A percentile compares a stretch with the other conserved stretches of the same genome.
Evolutionary conservation across 2,797 vertebrate genomes (phyloP).

Genomic region (Enoplosus armatus): DNA sequence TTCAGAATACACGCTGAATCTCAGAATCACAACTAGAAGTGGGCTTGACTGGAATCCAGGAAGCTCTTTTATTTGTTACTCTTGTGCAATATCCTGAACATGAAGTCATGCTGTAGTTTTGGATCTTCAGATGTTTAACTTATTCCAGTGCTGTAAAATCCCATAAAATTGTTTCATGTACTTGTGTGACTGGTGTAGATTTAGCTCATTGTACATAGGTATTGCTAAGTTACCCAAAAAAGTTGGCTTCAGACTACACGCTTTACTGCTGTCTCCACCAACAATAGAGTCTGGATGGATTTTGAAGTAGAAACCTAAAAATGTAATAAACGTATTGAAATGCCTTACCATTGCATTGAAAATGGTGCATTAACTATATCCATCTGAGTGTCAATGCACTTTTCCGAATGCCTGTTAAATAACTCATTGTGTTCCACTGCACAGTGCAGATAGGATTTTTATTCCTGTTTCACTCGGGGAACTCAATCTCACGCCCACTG

Average conservation of each 20-base stretch:
- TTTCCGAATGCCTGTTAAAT: slow-evolving; percentile 61
- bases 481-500: slow-evolving; percentile 51
- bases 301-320: slow-evolving; percentile 53
- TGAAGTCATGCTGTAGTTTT: slow-evolving; percentile 58
- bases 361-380: slow-evolving; percentile 59
- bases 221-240: slow-evolving; percentile 12
- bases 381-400: slow-evolving; percentile 48
- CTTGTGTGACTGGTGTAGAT: slow-evolving; percentile 47
- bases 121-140: slow-evolving; percentile 45
- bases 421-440: slow-evolving; percentile 60
- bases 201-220: slow-evolving; percentile 35
- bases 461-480: slow-evolving; percentile 63
- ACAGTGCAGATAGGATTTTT: slow-evolving; percentile 51
- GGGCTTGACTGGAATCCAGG: not conserved
- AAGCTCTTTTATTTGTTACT: slow-evolving; percentile 38
- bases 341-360: slow-evolving; percentile 63
- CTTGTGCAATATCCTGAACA: slow-evolving; percentile 65
- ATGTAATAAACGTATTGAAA: slow-evolving; percentile 48
- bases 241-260: slow-evolving; percentile 13
- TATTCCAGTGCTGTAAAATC: slow-evolving; percentile 64
- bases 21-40: slow-evolving; percentile 3
- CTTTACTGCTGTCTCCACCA: slow-evolving; percentile 30
- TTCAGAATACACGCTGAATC: slow-evolving; percentile 14
- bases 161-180: slow-evolving; percentile 2
- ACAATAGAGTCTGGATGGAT: slow-evolving; percentile 30